Conservation (phyloP, 2,113 vertebrate genomes). For the Anarhynchus alexandrinus region DNA sequence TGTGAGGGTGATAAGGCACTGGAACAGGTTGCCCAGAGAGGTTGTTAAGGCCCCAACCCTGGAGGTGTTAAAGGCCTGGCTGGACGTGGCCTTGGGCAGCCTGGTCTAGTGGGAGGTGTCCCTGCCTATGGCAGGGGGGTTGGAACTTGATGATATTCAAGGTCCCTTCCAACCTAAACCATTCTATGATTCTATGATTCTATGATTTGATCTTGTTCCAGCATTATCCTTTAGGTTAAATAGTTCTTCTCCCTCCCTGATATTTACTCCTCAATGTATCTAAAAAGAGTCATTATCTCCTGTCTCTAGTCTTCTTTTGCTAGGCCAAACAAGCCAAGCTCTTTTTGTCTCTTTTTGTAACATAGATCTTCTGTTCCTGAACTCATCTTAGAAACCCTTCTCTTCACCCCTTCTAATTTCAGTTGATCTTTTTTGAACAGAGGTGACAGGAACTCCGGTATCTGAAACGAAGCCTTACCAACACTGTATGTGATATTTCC, state of each 20-base stretch:
- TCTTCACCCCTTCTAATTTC: not conserved
- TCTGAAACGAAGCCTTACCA: not conserved
- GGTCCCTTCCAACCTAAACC: too few species aligned
- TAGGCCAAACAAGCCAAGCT: not conserved
- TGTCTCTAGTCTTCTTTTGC: not conserved
- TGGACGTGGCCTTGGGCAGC: too few species aligned
- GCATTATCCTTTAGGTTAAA: conserved; percentile 20
- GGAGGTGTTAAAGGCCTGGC: too few species aligned
- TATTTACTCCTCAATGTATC: not conserved
- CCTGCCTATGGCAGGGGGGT: too few species aligned
- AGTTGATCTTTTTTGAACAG: not conserved
- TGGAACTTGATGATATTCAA: too few species aligned
- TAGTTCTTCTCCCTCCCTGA: not conserved
- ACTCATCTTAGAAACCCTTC: not conserved
- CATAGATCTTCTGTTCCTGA: not conserved
- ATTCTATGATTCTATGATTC: too few species aligned
- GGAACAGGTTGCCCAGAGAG: too few species aligned
- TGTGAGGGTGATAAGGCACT: too few species aligned
- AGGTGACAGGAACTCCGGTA: not conserved
- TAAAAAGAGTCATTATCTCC: not conserved
- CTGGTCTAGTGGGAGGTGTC: too few species aligned
- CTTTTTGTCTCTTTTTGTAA: not conserved
- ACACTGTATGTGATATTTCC: not conserved
- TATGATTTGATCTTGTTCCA: conserved; percentile 35
- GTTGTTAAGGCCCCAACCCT: too few species aligned